Percentiles rank a stretch among this genome's conserved stretches.
Evolutionary conservation across 37 sponge, comb jelly and placozoan species (phyloP).

Genomic region (Dysidea cf. avara): DNA sequence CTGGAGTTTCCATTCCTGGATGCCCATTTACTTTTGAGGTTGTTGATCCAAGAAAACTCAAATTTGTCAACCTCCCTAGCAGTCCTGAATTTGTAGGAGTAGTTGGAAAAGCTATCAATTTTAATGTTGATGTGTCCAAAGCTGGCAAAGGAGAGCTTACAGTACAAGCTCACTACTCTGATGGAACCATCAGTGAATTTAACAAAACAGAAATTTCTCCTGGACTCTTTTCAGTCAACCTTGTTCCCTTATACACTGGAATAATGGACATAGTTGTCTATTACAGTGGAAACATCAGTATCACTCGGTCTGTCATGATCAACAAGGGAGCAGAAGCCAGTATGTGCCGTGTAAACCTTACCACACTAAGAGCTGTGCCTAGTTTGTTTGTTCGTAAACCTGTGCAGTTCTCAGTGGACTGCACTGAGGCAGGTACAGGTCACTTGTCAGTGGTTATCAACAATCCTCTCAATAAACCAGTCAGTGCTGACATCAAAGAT

Average conservation of each 20-base stretch:
- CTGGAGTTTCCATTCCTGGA: conserved; percentile 19
- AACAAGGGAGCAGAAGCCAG: too few relatives aligned
- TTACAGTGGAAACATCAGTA: too few relatives aligned
- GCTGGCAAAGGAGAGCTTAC: conserved; percentile 39
- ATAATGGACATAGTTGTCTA: too few relatives aligned
- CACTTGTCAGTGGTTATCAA: conserved; percentile 36
- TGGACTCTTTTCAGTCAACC: too few relatives aligned
- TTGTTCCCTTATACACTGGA: too few relatives aligned
- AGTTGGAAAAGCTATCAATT: conserved; percentile 28
- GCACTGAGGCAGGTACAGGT: neutral
- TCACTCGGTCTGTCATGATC: too few relatives aligned
- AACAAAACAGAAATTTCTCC: neutral
- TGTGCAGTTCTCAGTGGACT: neutral
- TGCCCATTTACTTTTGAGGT: conserved; percentile 23
- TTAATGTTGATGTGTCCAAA: conserved; percentile 19
- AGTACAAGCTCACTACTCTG: neutral
- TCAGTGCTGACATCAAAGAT: conserved; percentile 33
- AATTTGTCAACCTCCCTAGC: neutral
- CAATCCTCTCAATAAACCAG: conserved; percentile 45
- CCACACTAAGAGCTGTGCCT: too few relatives aligned
- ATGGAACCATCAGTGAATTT: conserved; percentile 31
- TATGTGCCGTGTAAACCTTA: too few relatives aligned
- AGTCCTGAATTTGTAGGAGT: conserved; percentile 8
- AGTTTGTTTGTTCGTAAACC: too few relatives aligned
- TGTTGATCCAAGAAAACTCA: conserved; percentile 10